Base-by-base conservation (phyloP, 2,113 vertebrate species). In the Trematocara nigrifrons region DNA sequence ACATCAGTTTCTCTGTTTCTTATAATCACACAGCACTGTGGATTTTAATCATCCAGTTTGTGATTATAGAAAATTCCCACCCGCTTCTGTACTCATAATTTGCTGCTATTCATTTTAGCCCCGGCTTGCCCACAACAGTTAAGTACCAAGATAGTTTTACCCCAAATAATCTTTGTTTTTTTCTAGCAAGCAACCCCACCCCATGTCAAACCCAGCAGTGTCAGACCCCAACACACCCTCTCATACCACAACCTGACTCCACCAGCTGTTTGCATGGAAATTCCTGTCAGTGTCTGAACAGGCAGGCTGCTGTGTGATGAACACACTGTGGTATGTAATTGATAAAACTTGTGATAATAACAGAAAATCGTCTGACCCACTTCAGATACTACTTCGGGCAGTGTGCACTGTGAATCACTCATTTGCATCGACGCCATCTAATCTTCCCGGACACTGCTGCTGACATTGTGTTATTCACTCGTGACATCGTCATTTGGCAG, bases 191-290 rank as follows among this genome's bases (percentile, higher is more conserved):
- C 35, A 66, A 66, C 61, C 66, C 66, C 64, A 26, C 66, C 16
- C 16, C 77, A 15, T 64, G 6, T 59, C 31, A 12, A 53, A 15
- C 35, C 31, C 45, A 53, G 53, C 81, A 47, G 61, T 35, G 15
- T 80, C 79, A 59, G 47, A 49, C 57, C 81, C 53, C 16, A 1
- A 31, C 53, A 26, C 53, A n/a, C 64, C 35, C 13, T 20, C 20
- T 10, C n/a, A 31, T 45, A 79, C 87, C 82, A 82, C 88, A 80
- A 79, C 82, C 83, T 49, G 42, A 76, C 74, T 69, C 74, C 64
- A 84, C 22, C 92, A 91, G 90, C 86, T 91, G 85, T 85, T 81
- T 87, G 66, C 7, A 61, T 38, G 22, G 84, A 54, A 76, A 84
- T 82, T 80, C 71, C 66, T 64, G 45, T 40, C 83, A 54, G 57